These are phyloP conservation scores for Xiphorhynchus erythropygius DNA, from an alignment of 2,797 vertebrate species.

Conservation along the genomic window DNA sequence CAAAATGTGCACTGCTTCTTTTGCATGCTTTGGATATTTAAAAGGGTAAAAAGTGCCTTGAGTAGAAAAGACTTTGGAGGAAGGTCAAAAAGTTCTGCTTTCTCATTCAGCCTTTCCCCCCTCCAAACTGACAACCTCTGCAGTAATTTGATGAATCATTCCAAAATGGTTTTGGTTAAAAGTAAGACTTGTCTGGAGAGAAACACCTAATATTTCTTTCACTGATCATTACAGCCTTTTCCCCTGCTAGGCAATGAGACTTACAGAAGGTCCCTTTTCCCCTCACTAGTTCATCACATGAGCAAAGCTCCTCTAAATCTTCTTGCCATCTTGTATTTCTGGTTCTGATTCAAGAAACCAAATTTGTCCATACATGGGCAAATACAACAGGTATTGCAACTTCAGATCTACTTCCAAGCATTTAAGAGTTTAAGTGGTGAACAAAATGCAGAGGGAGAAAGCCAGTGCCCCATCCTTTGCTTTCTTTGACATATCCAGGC, in stretches of 20 bases:
- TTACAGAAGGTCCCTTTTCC: neutral
- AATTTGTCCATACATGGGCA: neutral
- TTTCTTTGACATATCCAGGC: neutral
- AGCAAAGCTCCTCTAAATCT: neutral
- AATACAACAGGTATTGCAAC: neutral
- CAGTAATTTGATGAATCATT: neutral
- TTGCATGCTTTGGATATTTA: conserved; percentile 42
- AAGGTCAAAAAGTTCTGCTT: conserved; percentile 31
- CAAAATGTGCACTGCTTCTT: conserved; percentile 26
- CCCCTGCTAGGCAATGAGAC: neutral
- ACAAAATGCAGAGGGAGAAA: neutral
- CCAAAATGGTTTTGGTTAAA: neutral
- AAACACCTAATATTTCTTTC: neutral
- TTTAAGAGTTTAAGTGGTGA: neutral
- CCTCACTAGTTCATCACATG: neutral
- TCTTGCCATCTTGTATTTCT: neutral
- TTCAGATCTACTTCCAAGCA: neutral
- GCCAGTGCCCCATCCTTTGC: neutral
- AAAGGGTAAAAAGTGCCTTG: conserved; percentile 9
- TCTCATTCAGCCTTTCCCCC: neutral
- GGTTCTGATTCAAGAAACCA: neutral
- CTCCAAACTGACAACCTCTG: neutral
- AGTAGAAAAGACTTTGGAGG: conserved; percentile 7
- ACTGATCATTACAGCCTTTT: neutral
- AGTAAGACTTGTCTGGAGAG: neutral